Percentiles rank a stretch among this genome's conserved stretches.
These are phyloP conservation scores for Noctilio leporinus DNA, from an alignment of 2,113 vertebrate genomes.

Conservation along the genomic window DNA sequence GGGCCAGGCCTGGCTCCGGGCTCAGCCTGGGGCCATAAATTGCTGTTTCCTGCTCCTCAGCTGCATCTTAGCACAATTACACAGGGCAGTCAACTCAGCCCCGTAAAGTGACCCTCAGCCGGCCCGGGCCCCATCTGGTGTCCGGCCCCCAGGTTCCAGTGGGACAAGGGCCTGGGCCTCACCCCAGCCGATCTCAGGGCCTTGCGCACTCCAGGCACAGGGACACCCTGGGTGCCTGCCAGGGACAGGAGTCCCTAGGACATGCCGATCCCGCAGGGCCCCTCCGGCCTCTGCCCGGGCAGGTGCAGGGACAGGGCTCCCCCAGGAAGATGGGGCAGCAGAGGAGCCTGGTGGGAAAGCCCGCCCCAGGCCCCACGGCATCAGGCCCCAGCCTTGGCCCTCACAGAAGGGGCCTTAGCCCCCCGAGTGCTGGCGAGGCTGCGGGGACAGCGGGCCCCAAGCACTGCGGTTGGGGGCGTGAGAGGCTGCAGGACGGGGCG, in stretches of 20 bases:
- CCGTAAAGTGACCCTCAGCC: background rate
- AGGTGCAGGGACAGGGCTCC: background rate
- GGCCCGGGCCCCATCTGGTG: background rate
- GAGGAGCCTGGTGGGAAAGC: background rate
- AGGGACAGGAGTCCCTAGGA: background rate
- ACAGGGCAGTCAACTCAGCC: background rate
- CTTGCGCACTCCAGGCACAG: background rate
- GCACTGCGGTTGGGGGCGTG: too few relatives aligned
- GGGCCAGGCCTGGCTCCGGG: fast-evolving
- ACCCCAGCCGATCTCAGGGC: fast-evolving
- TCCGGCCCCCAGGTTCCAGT: fast-evolving
- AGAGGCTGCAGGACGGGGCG: background rate
- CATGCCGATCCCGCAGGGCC: fast-evolving
- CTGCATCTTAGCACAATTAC: background rate
- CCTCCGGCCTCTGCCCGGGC: background rate
- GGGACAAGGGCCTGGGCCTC: fast-evolving
- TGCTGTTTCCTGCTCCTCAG: background rate
- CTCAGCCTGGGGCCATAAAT: background rate
- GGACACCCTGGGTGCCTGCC: background rate
- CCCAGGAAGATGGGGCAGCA: fast-evolving
- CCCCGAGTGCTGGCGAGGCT: too few relatives aligned
- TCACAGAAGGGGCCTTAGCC: too few relatives aligned
- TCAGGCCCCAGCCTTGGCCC: background rate
- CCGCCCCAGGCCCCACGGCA: fast-evolving
- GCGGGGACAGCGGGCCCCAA: too few relatives aligned